Conservation (phyloP, 2,113 vertebrate species). For the Amphilophus citrinellus region DNA sequence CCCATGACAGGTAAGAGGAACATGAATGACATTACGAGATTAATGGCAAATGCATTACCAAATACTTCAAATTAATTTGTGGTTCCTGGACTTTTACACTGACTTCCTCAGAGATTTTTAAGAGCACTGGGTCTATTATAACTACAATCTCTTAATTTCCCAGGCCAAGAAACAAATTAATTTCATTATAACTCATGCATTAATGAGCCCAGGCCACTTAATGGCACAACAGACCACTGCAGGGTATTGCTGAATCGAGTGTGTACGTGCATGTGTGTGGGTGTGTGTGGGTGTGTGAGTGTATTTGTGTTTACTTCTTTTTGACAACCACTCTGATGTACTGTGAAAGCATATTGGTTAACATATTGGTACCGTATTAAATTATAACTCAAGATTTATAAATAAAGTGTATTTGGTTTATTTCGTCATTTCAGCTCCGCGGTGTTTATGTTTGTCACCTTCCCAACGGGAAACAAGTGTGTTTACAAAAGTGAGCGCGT, state of each 20-base stretch:
- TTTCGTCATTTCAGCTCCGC: slow-evolving; percentile 65
- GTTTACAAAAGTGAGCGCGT: background rate
- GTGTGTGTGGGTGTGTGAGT: slow-evolving; percentile 14
- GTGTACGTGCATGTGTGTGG: slow-evolving; percentile 11
- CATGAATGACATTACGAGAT: slow-evolving; percentile 24
- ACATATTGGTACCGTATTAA: slow-evolving; percentile 86
- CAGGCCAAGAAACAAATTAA: slow-evolving; percentile 25
- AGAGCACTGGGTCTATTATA: slow-evolving; percentile 19
- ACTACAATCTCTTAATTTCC: slow-evolving; percentile 4
- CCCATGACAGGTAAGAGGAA: background rate
- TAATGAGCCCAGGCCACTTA: slow-evolving; percentile 58
- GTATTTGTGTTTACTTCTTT: slow-evolving; percentile 84
- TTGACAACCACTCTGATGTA: slow-evolving; percentile 93
- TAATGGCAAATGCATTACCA: slow-evolving; percentile 44
- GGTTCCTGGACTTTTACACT: slow-evolving; percentile 42
- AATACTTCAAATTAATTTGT: slow-evolving; percentile 21
- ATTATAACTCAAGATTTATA: slow-evolving; percentile 97
- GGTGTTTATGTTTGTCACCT: slow-evolving; percentile 31
- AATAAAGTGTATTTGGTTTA: slow-evolving; percentile 90
- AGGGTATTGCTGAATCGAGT: slow-evolving; percentile 85
- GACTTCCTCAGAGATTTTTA: slow-evolving; percentile 49
- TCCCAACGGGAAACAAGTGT: background rate
- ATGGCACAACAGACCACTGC: slow-evolving; percentile 77
- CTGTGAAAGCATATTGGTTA: slow-evolving; percentile 85
- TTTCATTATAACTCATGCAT: slow-evolving; percentile 40